Evolutionary conservation across 1,140 invertebrate genomes (phyloP).

Genomic region (Oncopeltus fasciatus): DNA sequence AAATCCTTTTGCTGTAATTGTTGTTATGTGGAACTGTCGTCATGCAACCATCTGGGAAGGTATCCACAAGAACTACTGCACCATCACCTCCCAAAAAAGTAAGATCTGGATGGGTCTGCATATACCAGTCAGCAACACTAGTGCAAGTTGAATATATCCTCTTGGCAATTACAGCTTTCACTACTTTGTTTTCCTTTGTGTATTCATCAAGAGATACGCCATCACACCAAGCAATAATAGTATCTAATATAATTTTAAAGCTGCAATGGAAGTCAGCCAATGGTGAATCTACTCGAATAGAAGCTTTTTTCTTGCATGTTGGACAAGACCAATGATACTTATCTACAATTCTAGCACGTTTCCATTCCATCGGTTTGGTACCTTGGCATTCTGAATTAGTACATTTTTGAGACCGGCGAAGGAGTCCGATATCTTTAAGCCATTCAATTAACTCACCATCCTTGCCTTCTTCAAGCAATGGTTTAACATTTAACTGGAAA

Average conservation of each 20-base stretch:
- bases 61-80: slow-evolving; percentile 26
- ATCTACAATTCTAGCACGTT: slow-evolving; percentile 26
- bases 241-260: slow-evolving; percentile 24
- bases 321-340: slow-evolving; percentile 28
- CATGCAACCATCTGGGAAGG: slow-evolving; percentile 28
- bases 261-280: slow-evolving; percentile 27
- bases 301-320: slow-evolving; percentile 26
- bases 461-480: slow-evolving; percentile 25
- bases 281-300: slow-evolving; percentile 25
- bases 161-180: slow-evolving; percentile 21
- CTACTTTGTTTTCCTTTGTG: slow-evolving; percentile 14
- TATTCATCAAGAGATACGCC: slow-evolving; percentile 19
- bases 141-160: slow-evolving; percentile 26
- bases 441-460: slow-evolving; percentile 28
- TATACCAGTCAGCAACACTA: slow-evolving; percentile 25
- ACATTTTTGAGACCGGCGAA: slow-evolving; percentile 24
- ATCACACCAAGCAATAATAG: slow-evolving; percentile 24
- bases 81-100: slow-evolving; percentile 24
- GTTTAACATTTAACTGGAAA: slow-evolving; percentile 25
- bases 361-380: slow-evolving; percentile 26
- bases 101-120: slow-evolving; percentile 25
- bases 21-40: slow-evolving; percentile 26
- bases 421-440: slow-evolving; percentile 27
- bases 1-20: slow-evolving; percentile 25
- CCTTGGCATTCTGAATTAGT: slow-evolving; percentile 25